These are phyloP conservation scores for Picathartes gymnocephalus DNA, from an alignment of 2,113 vertebrate species.

Conservation along the genomic window DNA sequence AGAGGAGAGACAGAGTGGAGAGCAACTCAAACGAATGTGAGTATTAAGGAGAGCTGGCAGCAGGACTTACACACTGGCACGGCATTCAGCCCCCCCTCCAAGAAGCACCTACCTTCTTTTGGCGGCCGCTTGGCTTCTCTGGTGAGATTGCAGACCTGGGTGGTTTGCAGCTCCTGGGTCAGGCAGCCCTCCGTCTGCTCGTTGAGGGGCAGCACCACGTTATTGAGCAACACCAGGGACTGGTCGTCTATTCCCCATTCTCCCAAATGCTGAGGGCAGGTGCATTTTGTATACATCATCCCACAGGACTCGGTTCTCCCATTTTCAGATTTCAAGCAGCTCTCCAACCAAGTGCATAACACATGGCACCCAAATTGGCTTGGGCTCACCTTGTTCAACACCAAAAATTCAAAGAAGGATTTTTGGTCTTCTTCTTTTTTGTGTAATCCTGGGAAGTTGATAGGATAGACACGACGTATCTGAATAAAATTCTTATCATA, in stretches of 20 bases:
- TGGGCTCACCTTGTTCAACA: constrained; percentile 98
- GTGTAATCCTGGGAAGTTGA: constrained; percentile 89
- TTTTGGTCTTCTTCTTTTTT: constrained; percentile 91
- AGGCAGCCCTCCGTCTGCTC: constrained; percentile 97
- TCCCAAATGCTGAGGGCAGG: constrained; percentile 97
- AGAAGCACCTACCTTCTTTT: constrained; percentile 93
- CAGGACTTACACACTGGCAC: neutral
- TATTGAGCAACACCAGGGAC: constrained; percentile 92
- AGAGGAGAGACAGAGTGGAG: neutral
- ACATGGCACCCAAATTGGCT: constrained; percentile 99
- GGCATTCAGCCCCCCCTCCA: neutral
- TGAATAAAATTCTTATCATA: constrained; percentile 99
- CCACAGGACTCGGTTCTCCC: constrained; percentile 94
- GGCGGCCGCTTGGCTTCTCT: constrained; percentile 93
- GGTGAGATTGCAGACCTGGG: constrained; percentile 96
- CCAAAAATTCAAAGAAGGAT: constrained; percentile 97
- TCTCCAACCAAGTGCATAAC: constrained; percentile 97
- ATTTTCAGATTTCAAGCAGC: constrained; percentile 95
- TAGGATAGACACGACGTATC: constrained; percentile 91
- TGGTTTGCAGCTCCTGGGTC: constrained; percentile 94
- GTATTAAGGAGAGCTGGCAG: neutral
- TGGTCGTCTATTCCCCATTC: constrained; percentile 91
- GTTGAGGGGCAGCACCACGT: constrained; percentile 96
- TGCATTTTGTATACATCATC: constrained; percentile 98
- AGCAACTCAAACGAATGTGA: neutral